A percentile compares a stretch with the other conserved stretches of the same genome.
Conservation (phyloP, 2,113 vertebrate genomes). For the Ciconia stormi region DNA sequence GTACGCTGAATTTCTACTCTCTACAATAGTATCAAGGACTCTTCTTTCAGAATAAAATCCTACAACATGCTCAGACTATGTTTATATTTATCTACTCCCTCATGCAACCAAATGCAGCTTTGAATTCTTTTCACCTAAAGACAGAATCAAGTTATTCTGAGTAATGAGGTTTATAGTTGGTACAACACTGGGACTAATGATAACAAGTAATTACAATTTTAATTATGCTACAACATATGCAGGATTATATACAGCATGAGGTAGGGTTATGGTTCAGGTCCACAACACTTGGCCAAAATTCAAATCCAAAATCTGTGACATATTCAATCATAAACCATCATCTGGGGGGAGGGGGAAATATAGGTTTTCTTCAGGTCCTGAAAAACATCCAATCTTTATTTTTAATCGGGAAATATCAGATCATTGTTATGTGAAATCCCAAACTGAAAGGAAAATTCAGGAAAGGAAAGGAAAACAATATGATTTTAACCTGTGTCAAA, state of each 20-base stretch:
- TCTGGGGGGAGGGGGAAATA: not conserved
- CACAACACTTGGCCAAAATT: not conserved
- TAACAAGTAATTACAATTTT: not conserved
- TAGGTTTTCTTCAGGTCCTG: not conserved
- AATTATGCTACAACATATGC: not conserved
- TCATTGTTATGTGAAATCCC: not conserved
- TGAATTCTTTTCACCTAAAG: not conserved
- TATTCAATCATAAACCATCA: not conserved
- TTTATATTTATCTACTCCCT: not conserved
- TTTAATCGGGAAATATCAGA: not conserved
- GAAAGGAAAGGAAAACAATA: no score
- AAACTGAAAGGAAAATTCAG: not conserved
- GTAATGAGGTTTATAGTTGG: not conserved
- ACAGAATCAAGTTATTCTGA: not conserved
- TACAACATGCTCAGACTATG: not conserved
- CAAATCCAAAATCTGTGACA: not conserved
- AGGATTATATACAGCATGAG: not conserved
- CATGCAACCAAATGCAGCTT: not conserved
- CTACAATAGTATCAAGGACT: not conserved
- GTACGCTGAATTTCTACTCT: not conserved
- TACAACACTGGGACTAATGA: not conserved
- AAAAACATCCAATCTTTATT: not conserved
- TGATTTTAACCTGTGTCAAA: not conserved
- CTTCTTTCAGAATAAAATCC: not conserved
- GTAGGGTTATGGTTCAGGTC: not conserved